These are phyloP conservation scores for Portevinia maculata DNA, from an alignment of 2,888 invertebrate species.

Conservation along the genomic window DNA sequence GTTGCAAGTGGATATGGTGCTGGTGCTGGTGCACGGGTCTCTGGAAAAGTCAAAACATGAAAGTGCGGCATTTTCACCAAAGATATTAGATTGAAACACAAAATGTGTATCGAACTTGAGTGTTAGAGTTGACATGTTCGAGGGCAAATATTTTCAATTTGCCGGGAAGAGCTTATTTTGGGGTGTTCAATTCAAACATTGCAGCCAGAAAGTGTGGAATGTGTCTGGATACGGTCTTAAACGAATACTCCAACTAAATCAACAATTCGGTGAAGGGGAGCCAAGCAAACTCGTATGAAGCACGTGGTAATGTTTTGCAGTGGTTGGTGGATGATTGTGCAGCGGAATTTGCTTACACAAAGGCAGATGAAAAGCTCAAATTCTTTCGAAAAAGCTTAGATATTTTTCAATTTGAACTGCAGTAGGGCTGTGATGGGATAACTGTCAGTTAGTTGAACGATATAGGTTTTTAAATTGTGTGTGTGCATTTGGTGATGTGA, in stretches of 20 bases:
- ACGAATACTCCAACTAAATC: background rate
- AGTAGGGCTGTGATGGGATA: no score
- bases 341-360: background rate
- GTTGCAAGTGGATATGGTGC: background rate
- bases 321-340: slow-evolving; percentile 1
- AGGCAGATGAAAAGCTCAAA: slow-evolving; percentile 1
- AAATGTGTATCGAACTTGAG: background rate
- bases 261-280: slow-evolving; percentile 7
- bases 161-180: background rate
- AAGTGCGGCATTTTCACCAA: background rate
- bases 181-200: slow-evolving; percentile 5
- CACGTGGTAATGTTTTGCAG: slow-evolving; percentile 30
- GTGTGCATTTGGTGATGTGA: background rate
- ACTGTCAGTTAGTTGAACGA: no score
- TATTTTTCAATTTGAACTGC: background rate
- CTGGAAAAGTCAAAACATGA: slow-evolving; percentile 8
- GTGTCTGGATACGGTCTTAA: slow-evolving; percentile 6
- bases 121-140: slow-evolving; percentile 19
- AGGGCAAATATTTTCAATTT: slow-evolving; percentile 8
- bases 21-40: background rate
- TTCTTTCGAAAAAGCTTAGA: background rate
- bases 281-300: slow-evolving; percentile 24
- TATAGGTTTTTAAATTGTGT: background rate
- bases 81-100: background rate
- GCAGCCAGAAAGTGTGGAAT: slow-evolving; percentile 3